Conservation (phyloP, 2,888 invertebrate genomes). For the Acronicta leporina region DNA sequence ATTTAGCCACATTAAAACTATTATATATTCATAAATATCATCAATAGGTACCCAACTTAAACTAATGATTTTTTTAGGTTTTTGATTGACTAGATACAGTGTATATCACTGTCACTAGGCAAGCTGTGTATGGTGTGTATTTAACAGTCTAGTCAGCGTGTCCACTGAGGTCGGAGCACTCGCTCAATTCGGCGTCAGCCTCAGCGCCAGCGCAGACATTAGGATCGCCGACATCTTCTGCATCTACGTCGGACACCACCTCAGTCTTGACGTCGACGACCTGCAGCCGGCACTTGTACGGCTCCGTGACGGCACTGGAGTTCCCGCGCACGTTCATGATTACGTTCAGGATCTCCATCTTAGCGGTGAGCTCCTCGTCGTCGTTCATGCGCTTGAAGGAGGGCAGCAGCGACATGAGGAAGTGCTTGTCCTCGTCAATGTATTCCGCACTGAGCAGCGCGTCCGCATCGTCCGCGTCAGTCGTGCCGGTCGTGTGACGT, state of each 20-base stretch:
- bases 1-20: too few relatives aligned
- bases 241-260: not conserved
- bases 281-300: slow-evolving; percentile 10
- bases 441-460: slow-evolving; percentile 8
- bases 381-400: slow-evolving; percentile 66
- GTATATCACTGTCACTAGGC: too few relatives aligned
- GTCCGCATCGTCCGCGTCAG: not conserved
- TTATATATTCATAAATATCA: too few relatives aligned
- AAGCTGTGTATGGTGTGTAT: too few relatives aligned
- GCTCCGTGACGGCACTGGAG: slow-evolving; percentile 1
- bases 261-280: slow-evolving; percentile 24
- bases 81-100: too few relatives aligned
- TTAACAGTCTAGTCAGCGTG: not conserved
- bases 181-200: not conserved
- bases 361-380: slow-evolving; percentile 66
- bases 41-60: too few relatives aligned
- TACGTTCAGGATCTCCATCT: slow-evolving; percentile 68
- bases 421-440: slow-evolving; percentile 68
- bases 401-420: slow-evolving; percentile 67
- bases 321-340: slow-evolving; percentile 52
- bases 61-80: too few relatives aligned
- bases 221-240: too few relatives aligned
- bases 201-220: too few relatives aligned
- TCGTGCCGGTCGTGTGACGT: slow-evolving; percentile 5
- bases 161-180: not conserved